phyloP scores from a whole-genome alignment of 2,888 invertebrate species.

The Drosophila neotestacea region DNA sequence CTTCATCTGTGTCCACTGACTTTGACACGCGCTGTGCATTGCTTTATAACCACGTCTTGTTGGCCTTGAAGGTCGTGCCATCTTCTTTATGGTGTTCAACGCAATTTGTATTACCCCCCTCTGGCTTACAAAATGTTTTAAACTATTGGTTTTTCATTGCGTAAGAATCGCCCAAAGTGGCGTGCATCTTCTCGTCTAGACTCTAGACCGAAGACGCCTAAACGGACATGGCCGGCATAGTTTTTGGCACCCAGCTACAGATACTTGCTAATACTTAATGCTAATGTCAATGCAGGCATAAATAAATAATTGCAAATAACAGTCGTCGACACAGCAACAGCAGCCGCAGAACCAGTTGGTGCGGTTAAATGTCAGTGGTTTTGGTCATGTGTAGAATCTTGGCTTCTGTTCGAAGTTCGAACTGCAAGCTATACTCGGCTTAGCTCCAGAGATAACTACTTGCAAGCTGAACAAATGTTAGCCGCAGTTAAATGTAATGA shows the following conservation, averaged over 20 bases:
- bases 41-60: slow-evolving; percentile 46
- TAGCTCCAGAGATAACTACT: slow-evolving; percentile 2
- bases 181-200: slow-evolving; percentile 44
- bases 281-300: slow-evolving; percentile 83
- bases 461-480: slow-evolving; percentile 8
- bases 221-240: slow-evolving; percentile 54
- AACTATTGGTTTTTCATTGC: slow-evolving; percentile 54
- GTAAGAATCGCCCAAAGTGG: slow-evolving; percentile 49
- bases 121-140: slow-evolving; percentile 29
- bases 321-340: slow-evolving; percentile 36
- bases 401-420: slow-evolving; percentile 37
- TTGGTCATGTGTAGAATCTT: slow-evolving; percentile 64
- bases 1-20: slow-evolving; percentile 49
- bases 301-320: slow-evolving; percentile 78
- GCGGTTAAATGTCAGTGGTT: slow-evolving; percentile 75
- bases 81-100: slow-evolving; percentile 57
- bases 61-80: slow-evolving; percentile 69
- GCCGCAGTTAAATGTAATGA: slow-evolving; percentile 22
- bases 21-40: slow-evolving; percentile 61
- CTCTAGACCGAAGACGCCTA: slow-evolving; percentile 7
- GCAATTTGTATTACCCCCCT: slow-evolving; percentile 57
- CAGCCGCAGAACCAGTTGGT: slow-evolving; percentile 64
- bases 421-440: slow-evolving; percentile 4
- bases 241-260: slow-evolving; percentile 45
- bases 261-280: slow-evolving; percentile 72